phyloP scores from a whole-genome alignment of 1,140 invertebrate genomes.

The Whitmania pigra region DNA sequence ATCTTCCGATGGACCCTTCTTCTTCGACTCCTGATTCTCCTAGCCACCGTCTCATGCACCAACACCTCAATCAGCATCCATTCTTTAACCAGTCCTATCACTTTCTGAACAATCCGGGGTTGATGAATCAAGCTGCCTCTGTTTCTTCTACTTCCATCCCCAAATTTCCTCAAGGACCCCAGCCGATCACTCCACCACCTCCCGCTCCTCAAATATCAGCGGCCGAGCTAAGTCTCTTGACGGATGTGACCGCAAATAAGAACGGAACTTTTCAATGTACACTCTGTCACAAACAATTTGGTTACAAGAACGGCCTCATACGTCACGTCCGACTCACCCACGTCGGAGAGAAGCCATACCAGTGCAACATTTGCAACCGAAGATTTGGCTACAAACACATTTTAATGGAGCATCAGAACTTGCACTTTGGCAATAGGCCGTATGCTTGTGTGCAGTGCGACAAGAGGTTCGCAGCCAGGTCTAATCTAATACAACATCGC shows the following conservation, averaged over 20 bases:
- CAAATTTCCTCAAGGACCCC: slow-evolving; percentile 16
- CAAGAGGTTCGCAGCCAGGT: slow-evolving; percentile 32
- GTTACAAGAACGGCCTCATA: slow-evolving; percentile 33
- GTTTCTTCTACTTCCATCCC: too few relatives aligned
- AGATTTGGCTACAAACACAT: slow-evolving; percentile 31
- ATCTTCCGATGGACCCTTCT: too few relatives aligned
- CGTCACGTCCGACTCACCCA: slow-evolving; percentile 34
- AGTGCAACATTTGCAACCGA: slow-evolving; percentile 33
- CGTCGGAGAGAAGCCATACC: slow-evolving; percentile 34
- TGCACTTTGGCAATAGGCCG: slow-evolving; percentile 37
- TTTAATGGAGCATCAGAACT: slow-evolving; percentile 35
- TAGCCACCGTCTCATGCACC: too few relatives aligned
- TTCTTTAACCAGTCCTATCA: too few relatives aligned
- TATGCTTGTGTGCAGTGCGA: slow-evolving; percentile 35
- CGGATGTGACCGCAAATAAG: slow-evolving; percentile 15
- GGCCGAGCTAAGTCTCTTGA: slow-evolving; percentile 14
- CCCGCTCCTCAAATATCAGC: slow-evolving; percentile 16
- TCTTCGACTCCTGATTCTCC: too few relatives aligned
- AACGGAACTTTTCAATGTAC: slow-evolving; percentile 27
- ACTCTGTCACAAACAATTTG: slow-evolving; percentile 31
- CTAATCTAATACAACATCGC: slow-evolving; percentile 34
- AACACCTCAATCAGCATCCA: too few relatives aligned
- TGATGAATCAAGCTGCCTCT: too few relatives aligned
- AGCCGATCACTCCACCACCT: slow-evolving; percentile 18
- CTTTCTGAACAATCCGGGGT: too few relatives aligned